phyloP scores from a whole-genome alignment of 2,888 invertebrate genomes.

The Atherix ibis region DNA sequence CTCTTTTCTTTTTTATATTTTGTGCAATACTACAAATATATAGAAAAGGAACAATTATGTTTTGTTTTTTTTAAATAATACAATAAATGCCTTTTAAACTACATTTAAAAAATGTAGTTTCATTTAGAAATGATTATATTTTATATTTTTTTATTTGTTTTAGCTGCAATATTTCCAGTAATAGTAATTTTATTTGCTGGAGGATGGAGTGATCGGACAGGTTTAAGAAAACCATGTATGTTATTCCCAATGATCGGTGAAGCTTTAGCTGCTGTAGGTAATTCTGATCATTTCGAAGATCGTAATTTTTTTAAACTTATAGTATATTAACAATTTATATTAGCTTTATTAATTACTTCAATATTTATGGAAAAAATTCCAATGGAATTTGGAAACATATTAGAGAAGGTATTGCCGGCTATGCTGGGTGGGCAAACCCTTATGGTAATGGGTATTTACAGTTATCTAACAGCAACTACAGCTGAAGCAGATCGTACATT shows the following conservation, averaged over 20 bases:
- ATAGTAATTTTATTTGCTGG: conserved; percentile 32
- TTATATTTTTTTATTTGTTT: too few relatives aligned
- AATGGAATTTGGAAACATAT: conserved; percentile 29
- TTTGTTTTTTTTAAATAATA: too few relatives aligned
- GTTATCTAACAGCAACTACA: conserved; percentile 29
- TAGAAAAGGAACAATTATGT: too few relatives aligned
- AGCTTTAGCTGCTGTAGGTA: conserved; percentile 22
- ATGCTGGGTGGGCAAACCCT: conserved; percentile 29
- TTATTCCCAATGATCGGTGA: conserved; percentile 29
- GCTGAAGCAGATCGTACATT: conserved; percentile 30
- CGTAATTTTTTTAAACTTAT: not conserved
- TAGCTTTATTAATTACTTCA: conserved; percentile 27
- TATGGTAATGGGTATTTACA: conserved; percentile 30
- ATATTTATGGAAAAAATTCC: conserved; percentile 28
- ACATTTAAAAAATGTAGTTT: too few relatives aligned
- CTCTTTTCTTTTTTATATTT: too few relatives aligned
- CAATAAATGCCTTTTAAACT: too few relatives aligned
- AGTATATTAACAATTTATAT: not conserved
- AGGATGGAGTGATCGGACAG: conserved; percentile 31
- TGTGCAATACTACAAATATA: too few relatives aligned
- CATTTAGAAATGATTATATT: too few relatives aligned
- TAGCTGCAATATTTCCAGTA: conserved; percentile 29
- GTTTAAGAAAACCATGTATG: conserved; percentile 30
- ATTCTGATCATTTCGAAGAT: conserved; percentile 6
- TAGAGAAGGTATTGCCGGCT: conserved; percentile 27